Evolutionary conservation across 2,888 invertebrate genomes (phyloP).

Genomic region (Galeopsomyia nigrocyanea): DNA sequence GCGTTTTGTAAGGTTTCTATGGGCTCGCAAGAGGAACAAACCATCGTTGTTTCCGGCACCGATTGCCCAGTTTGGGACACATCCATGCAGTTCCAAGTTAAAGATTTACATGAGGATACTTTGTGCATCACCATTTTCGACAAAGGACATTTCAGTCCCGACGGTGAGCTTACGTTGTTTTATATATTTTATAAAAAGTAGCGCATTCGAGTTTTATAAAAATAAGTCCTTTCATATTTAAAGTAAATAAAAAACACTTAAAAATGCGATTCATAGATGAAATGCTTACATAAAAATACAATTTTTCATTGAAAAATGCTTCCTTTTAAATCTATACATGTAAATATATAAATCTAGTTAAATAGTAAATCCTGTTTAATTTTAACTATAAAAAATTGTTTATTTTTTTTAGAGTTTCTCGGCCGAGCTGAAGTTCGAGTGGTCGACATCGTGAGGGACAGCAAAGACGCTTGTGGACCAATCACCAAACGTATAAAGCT

Average conservation of each 20-base stretch:
- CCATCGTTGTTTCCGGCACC: conserved; percentile 74
- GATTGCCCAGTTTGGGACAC: conserved; percentile 78
- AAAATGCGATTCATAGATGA: not conserved
- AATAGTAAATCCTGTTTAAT: not conserved
- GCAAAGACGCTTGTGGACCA: conserved; percentile 74
- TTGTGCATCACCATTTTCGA: conserved; percentile 80
- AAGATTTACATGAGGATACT: conserved; percentile 77
- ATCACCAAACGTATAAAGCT: conserved; percentile 76
- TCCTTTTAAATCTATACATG: not conserved
- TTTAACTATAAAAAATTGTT: conserved; percentile 29
- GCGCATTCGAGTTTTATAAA: not conserved
- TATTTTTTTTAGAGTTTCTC: conserved; percentile 75
- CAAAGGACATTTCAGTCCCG: conserved; percentile 79
- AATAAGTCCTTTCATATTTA: conserved; percentile 1
- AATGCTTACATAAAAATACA: conserved; percentile 2
- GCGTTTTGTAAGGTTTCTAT: conserved; percentile 82
- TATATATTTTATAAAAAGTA: not conserved
- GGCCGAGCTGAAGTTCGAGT: conserved; percentile 80
- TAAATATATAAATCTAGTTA: not conserved
- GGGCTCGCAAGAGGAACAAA: conserved; percentile 80
- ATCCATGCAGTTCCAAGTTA: conserved; percentile 82
- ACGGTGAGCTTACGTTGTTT: conserved; percentile 71
- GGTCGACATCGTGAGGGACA: conserved; percentile 74
- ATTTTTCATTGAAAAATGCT: conserved; percentile 4
- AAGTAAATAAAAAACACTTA: conserved; percentile 3